Base-by-base conservation (phyloP, 2,888 invertebrate genomes). In the Mongoloraphidia duomilia region DNA sequence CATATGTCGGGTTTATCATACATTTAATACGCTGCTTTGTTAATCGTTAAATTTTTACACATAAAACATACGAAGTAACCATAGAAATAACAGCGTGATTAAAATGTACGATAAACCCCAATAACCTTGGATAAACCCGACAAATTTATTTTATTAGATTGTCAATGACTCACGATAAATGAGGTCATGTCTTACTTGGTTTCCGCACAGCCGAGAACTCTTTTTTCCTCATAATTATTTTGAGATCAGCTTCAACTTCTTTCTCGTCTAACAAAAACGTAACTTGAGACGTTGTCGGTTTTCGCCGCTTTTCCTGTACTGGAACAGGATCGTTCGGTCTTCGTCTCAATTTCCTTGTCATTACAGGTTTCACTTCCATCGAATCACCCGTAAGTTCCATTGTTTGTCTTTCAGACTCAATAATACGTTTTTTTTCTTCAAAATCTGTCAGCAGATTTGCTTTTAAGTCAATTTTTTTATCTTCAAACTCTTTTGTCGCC, bases 321-420 rank as follows among this genome's bases (percentile, higher is more conserved):
- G 93, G 94, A 40, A 89, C 76, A 0, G 95, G 95, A 66, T 95
- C 95, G 66, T 96, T 95, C 0, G 94, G 94, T 26, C 96, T 76
- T 52, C 95, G 75, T 5, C 96, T 73, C 33, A 96, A 70, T 66
- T 95, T 96, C 33, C 96, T 76, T 34, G 95, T 96, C 72, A 93
- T 87, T n/a, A 89, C 88, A 10, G 95, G 92, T 63, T 95, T 95
- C n/a, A 88, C 84, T 74, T 88, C 88, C 74, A 80, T 84, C 3
- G 85, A 84, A 65, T 88, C 91, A 53, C 87, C 91, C 47, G 89
- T 91, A 1, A 96, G 69, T 64, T 96, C 96, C 76, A 95, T 83
- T 44, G 82, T 85, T 54, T 81, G 79, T 49, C 92, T 70, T 64
- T 96, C 96, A 50, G 80, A 79, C 66, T 96, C 95, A 48, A 95